phyloP scores from a whole-genome alignment of 2,113 vertebrate species.

The Bubo blakistoni region DNA sequence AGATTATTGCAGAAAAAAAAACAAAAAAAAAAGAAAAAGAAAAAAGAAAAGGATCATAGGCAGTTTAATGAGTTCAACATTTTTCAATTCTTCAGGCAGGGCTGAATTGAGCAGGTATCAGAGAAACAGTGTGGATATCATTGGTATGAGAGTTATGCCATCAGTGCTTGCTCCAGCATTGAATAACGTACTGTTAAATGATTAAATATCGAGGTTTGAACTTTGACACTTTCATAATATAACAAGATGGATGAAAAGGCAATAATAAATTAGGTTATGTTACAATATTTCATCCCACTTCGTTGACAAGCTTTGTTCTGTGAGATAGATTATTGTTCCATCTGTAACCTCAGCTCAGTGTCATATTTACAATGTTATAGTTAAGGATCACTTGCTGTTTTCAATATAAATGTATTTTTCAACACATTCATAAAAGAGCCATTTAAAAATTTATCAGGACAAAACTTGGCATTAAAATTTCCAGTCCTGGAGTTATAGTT shows the following conservation, averaged over 20 bases:
- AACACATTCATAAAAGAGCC: slow-evolving; percentile 45
- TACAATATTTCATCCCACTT: slow-evolving; percentile 64
- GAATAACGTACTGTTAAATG: slow-evolving; percentile 65
- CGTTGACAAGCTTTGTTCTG: slow-evolving; percentile 66
- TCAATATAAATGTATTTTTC: slow-evolving; percentile 61
- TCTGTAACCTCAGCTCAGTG: slow-evolving; percentile 59
- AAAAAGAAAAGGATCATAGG: neutral
- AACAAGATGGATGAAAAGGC: slow-evolving; percentile 89
- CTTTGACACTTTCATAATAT: slow-evolving; percentile 85
- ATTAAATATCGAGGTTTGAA: slow-evolving; percentile 88
- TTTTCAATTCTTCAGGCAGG: neutral
- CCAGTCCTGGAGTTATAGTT: neutral
- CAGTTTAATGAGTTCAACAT: neutral
- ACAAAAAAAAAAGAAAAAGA: neutral
- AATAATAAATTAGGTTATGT: slow-evolving; percentile 80
- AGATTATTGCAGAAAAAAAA: neutral
- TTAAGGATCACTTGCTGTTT: slow-evolving; percentile 60
- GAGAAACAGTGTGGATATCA: slow-evolving; percentile 2
- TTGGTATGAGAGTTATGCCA: slow-evolving; percentile 22
- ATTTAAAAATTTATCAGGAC: slow-evolving; percentile 48
- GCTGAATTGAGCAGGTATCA: slow-evolving; percentile 19
- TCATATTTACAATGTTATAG: slow-evolving; percentile 61
- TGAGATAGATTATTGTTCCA: slow-evolving; percentile 59
- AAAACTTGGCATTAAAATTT: slow-evolving; percentile 45
- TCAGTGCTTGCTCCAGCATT: slow-evolving; percentile 28